A percentile compares a stretch with the other conserved stretches of the same genome.
phyloP scores from a whole-genome alignment of 2,113 vertebrate genomes.

The Calyptommatus sinebrachiatus region DNA sequence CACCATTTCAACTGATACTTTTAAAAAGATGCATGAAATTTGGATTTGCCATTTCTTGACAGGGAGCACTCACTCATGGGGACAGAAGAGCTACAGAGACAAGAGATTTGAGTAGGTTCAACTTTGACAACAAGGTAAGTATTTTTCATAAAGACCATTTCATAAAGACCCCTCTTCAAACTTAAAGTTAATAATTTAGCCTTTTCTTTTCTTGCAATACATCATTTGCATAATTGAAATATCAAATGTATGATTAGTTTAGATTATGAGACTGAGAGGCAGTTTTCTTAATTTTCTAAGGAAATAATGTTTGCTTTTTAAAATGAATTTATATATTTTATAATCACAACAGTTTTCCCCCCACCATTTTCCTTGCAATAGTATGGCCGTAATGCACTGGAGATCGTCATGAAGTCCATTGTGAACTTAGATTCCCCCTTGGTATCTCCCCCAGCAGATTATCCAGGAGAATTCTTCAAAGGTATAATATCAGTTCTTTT shows the following conservation, averaged over 20 bases:
- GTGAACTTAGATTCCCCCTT: conserved; percentile 91
- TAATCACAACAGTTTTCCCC: neutral
- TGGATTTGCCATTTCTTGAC: conserved; percentile 34
- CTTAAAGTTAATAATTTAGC: neutral
- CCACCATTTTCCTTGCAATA: conserved; percentile 50
- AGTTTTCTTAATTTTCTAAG: neutral
- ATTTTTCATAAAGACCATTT: neutral
- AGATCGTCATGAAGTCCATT: conserved; percentile 98
- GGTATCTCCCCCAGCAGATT: conserved; percentile 89
- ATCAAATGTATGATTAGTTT: neutral
- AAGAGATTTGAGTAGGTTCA: conserved; percentile 95
- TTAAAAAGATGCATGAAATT: neutral
- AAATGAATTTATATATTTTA: neutral
- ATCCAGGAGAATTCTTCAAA: conserved; percentile 97
- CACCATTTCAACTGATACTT: no score
- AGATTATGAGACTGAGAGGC: neutral
- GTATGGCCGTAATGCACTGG: conserved; percentile 97
- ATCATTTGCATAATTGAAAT: neutral
- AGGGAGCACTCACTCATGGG: conserved; percentile 97
- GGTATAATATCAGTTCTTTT: conserved; percentile 66
- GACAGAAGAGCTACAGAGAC: conserved; percentile 97
- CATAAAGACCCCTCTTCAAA: neutral
- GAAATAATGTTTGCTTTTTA: neutral
- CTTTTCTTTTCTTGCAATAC: neutral
- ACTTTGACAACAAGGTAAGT: conserved; percentile 96